Evolutionary conservation across 2,797 vertebrate species (phyloP), one percentile per base, ranked within the genome.

Genomic region (Podarcis lilfordi): DNA sequence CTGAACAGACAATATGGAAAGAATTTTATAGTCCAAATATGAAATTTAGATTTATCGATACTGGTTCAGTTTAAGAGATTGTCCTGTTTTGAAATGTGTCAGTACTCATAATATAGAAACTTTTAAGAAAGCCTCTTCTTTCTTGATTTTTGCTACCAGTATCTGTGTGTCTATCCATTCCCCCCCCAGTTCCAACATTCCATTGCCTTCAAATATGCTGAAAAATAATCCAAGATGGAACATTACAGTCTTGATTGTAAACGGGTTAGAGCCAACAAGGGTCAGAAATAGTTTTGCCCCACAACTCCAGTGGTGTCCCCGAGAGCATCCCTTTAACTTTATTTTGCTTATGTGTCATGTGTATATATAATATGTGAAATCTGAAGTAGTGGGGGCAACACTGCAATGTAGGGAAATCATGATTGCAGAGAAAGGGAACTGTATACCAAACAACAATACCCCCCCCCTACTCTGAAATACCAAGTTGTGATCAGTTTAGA

Each of bases 11-110:
- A 85, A 80, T 68, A 69, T 71, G 8, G 17, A 35, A 83, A n/a
- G 0, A 0, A 21, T 75, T 21, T 81, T 87, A 61, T n/a, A 35
- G 13, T 27, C 80, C 86, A 69, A 82, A 89, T 32, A 64, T n/a
- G 37, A 45, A 77, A 66, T 13, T 32, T 45, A 85, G 64, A 72
- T 89, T 75, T 84, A 69, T 37, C 37, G 75, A 82, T 68, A 81
- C 45, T 5, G 40, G 82, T 11, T 13, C 37, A 91, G 71, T 72
- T 90, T 86, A 82, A 43, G 23, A 71, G 29, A 71, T 15, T 84
- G 84, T 85, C 74, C 23, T 37, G 19, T 81, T 55, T 35, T 0
- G 29, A 15, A 43, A 68, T 37, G 9, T 40, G 23, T 71, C 40
- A 71, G 43, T 69, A 68, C 6, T 55, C n/a, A 37, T 78, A 59